Percentiles rank a stretch among this genome's conserved stretches.
Evolutionary conservation across 2,888 invertebrate genomes (phyloP).

Genomic region (Mythimna ferrago): DNA sequence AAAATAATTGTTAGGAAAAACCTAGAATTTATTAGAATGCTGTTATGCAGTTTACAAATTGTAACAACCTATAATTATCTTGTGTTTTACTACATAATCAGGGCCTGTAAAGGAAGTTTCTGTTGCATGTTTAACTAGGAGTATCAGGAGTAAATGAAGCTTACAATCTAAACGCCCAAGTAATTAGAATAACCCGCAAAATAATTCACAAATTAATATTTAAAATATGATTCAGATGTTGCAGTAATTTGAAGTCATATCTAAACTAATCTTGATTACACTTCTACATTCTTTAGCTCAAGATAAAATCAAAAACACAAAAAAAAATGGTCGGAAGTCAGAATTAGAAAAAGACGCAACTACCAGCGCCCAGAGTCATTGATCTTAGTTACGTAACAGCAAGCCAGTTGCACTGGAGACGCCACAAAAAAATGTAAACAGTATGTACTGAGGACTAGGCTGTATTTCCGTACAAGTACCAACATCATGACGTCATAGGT

Average conservation of each 20-base stretch:
- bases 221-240: not conserved
- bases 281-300: not conserved
- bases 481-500: conserved; percentile 63
- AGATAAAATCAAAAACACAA: conserved; percentile 19
- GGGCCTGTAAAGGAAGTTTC: conserved; percentile 34
- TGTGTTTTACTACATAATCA: conserved; percentile 29
- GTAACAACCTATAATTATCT: conserved; percentile 18
- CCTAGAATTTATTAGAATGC: conserved; percentile 48
- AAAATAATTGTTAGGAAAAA: conserved; percentile 52
- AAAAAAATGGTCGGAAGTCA: conserved; percentile 26
- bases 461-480: conserved; percentile 35
- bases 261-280: not conserved
- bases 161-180: not conserved
- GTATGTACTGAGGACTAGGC: conserved; percentile 42
- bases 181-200: not conserved
- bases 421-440: conserved; percentile 80
- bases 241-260: not conserved
- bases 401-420: conserved; percentile 60
- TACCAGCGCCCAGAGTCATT: conserved; percentile 65
- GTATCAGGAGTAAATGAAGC: conserved; percentile 13
- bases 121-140: conserved; percentile 6
- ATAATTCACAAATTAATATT: not conserved
- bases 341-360: conserved; percentile 28
- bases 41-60: conserved; percentile 25
- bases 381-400: conserved; percentile 69